Evolutionary conservation across 2,113 vertebrate species (phyloP).

Genomic region (Spheniscus mendiculus): DNA sequence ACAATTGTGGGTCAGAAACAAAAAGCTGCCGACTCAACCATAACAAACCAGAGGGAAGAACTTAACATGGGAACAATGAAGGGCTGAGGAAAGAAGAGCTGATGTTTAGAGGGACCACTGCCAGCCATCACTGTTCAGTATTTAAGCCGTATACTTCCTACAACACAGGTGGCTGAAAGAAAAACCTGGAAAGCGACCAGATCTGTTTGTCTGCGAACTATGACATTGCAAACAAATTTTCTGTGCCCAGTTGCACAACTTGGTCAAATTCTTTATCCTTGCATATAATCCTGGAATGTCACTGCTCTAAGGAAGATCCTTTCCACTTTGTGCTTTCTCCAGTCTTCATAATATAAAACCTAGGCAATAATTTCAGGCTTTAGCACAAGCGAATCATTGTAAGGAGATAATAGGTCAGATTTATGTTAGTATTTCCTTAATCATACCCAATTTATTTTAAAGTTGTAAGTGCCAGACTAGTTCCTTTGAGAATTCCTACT

Average conservation of each 20-base stretch:
- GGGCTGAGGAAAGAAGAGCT: background rate
- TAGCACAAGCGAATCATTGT: background rate
- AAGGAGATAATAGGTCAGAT: background rate
- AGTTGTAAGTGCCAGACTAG: background rate
- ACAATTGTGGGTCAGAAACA: background rate
- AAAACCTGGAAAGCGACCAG: constrained; percentile 15
- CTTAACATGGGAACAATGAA: background rate
- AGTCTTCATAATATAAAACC: background rate
- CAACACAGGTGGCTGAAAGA: background rate
- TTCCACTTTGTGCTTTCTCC: background rate
- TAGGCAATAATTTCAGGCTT: background rate
- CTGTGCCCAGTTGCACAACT: background rate
- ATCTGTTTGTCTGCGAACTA: background rate
- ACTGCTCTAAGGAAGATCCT: background rate
- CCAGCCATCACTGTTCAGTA: background rate
- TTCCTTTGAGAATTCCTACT: background rate
- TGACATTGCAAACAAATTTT: background rate
- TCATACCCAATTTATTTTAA: background rate
- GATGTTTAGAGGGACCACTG: background rate
- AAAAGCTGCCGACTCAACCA: background rate
- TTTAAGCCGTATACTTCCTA: background rate
- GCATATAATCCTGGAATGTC: background rate
- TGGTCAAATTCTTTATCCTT: background rate
- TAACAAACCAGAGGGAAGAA: background rate
- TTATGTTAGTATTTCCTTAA: background rate